These are phyloP conservation scores for Microctenopoma lineatum DNA, from an alignment of 2,797 vertebrate species.

Conservation along the genomic window DNA sequence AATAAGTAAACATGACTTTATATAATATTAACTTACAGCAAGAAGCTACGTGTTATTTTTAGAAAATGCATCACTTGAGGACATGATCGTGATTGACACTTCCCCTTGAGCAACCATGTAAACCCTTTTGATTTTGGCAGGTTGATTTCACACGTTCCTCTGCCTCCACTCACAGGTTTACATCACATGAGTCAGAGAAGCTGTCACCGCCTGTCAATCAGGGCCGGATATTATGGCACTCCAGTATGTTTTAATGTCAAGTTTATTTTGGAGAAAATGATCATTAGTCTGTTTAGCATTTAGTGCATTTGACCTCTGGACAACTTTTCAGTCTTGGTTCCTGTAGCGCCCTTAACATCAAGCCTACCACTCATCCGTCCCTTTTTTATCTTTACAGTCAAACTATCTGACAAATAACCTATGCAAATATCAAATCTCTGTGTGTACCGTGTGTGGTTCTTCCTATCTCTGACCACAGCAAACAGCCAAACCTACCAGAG, in stretches of 20 bases:
- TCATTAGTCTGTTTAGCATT: conserved; percentile 1
- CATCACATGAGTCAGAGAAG: conserved; percentile 55
- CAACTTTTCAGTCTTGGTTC: background rate
- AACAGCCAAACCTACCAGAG: conserved; percentile 27
- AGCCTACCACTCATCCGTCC: background rate
- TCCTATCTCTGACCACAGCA: conserved; percentile 22
- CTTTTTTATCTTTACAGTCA: conserved; percentile 8
- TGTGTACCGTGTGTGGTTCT: conserved; percentile 12
- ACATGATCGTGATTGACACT: conserved; percentile 56
- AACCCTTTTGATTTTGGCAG: conserved; percentile 40
- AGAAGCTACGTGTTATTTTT: conserved; percentile 30
- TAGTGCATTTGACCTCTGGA: background rate
- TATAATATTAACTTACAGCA: background rate
- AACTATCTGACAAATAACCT: conserved; percentile 22
- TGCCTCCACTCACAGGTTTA: conserved; percentile 49
- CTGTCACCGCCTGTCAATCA: conserved; percentile 57
- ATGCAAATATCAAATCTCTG: conserved; percentile 16
- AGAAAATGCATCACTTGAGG: conserved; percentile 16
- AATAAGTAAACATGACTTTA: background rate
- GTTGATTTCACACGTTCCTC: conserved; percentile 54
- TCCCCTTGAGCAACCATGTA: conserved; percentile 43
- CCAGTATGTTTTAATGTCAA: conserved; percentile 26
- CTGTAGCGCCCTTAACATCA: background rate
- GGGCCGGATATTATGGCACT: conserved; percentile 18
- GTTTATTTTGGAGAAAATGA: conserved; percentile 26